phyloP scores from a whole-genome alignment of 2,113 vertebrate species.

The Leptosomus discolor region DNA sequence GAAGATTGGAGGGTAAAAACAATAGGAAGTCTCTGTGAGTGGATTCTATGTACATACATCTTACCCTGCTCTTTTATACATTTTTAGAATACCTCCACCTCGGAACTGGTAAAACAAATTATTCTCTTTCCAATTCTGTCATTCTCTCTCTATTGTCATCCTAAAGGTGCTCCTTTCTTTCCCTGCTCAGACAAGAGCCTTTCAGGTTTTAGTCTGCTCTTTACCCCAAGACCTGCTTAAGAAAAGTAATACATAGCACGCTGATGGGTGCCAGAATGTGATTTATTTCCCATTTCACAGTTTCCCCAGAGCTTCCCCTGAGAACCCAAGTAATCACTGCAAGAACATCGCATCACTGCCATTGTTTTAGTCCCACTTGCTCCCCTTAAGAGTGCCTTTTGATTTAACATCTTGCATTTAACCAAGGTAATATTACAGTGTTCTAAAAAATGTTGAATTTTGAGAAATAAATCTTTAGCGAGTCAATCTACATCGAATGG shows the following conservation, averaged over 20 bases:
- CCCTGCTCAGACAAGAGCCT: slow-evolving; percentile 15
- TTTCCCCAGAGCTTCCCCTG: slow-evolving; percentile 16
- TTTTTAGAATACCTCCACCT: slow-evolving; percentile 15
- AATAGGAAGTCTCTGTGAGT: background rate
- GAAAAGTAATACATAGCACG: slow-evolving; percentile 14
- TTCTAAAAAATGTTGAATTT: background rate
- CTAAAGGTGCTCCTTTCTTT: background rate
- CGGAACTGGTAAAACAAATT: background rate
- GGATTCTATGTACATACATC: background rate
- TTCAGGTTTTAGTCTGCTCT: slow-evolving; percentile 21
- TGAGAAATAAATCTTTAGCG: background rate
- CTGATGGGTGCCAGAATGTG: slow-evolving; percentile 44
- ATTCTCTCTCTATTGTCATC: slow-evolving; percentile 6
- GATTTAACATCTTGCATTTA: slow-evolving; percentile 21
- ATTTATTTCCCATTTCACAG: slow-evolving; percentile 48
- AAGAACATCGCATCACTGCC: slow-evolving; percentile 22
- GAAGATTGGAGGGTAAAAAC: slow-evolving; percentile 37
- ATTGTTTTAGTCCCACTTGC: background rate
- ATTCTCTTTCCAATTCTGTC: slow-evolving; percentile 15
- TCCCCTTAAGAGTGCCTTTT: background rate
- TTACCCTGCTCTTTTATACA: background rate
- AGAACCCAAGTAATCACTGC: slow-evolving; percentile 12
- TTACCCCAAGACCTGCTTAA: slow-evolving; percentile 12
- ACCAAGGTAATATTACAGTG: background rate
- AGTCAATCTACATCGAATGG: background rate